Percentiles rank a stretch among this genome's conserved stretches.
Evolutionary conservation across 2,888 invertebrate species (phyloP).

Genomic region (Gryllus longicercus): DNA sequence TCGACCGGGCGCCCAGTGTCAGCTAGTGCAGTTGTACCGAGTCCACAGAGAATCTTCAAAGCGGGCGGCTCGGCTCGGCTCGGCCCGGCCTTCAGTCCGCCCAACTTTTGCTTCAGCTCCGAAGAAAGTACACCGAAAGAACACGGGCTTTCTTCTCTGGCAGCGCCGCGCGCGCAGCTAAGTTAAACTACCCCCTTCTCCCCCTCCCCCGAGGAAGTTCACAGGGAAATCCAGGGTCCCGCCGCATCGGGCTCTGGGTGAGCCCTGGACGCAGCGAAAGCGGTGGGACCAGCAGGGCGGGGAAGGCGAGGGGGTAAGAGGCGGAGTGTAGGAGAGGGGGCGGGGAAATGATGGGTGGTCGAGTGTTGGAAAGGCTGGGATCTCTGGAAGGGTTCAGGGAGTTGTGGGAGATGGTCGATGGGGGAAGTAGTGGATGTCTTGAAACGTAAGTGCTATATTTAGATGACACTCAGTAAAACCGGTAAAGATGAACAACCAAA

Average conservation of each 20-base stretch:
- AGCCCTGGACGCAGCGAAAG: not conserved
- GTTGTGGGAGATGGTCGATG: no score
- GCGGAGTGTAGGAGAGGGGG: not conserved
- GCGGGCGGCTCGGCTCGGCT: not conserved
- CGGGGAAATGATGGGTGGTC: not conserved
- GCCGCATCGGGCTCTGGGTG: not conserved
- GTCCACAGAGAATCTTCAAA: not conserved
- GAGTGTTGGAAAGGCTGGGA: no score
- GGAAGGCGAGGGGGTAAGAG: not conserved
- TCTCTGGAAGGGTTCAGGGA: no score
- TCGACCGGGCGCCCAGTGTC: not conserved
- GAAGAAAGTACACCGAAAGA: slow-evolving; percentile 10
- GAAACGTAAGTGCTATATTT: no score
- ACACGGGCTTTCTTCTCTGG: slow-evolving; percentile 1
- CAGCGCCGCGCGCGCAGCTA: not conserved
- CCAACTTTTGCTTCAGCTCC: slow-evolving; percentile 6
- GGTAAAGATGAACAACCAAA: no score
- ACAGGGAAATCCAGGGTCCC: slow-evolving; percentile 4
- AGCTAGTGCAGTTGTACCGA: slow-evolving; percentile 17
- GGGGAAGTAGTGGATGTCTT: no score
- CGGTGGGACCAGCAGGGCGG: not conserved
- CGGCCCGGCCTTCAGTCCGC: not conserved
- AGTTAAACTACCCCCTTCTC: not conserved
- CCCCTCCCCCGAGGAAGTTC: not conserved
- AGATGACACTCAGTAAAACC: no score